phyloP scores from a whole-genome alignment of 1,140 invertebrate species.

The Trissolcus basalis region DNA sequence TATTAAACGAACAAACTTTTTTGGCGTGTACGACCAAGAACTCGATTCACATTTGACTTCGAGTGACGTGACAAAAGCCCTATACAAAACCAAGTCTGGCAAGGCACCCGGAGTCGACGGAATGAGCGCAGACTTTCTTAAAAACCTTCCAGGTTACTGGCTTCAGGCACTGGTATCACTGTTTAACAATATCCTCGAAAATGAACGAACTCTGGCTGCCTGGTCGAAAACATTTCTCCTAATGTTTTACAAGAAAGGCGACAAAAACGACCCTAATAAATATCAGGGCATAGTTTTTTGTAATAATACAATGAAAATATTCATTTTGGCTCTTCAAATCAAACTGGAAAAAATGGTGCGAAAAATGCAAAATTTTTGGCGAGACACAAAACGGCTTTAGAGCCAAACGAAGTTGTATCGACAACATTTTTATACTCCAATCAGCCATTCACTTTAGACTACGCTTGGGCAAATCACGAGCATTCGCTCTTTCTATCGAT shows the following conservation, averaged over 20 bases:
- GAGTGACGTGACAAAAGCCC: not conserved
- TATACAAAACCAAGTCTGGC: not conserved
- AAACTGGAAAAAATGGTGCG: not conserved
- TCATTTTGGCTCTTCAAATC: not conserved
- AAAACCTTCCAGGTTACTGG: not conserved
- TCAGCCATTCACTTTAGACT: too few species aligned
- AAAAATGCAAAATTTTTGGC: not conserved
- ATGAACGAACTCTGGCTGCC: not conserved
- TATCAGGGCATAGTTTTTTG: not conserved
- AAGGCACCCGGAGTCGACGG: not conserved
- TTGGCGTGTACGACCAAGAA: not conserved
- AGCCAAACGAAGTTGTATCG: not conserved
- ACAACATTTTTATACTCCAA: not conserved
- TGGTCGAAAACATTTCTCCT: not conserved
- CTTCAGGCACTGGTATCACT: not conserved
- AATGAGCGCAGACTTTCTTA: not conserved
- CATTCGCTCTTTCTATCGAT: too few species aligned
- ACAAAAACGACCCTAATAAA: not conserved
- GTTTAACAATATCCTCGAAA: not conserved
- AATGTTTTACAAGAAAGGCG: too few species aligned
- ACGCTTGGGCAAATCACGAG: too few species aligned
- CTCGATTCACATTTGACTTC: not conserved
- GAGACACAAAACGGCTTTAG: not conserved
- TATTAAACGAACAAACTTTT: not conserved
- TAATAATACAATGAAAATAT: not conserved